Percentiles rank a stretch among this genome's conserved stretches.
phyloP scores from a whole-genome alignment of 1,140 invertebrate genomes.

The Dinothrombium tinctorium region DNA sequence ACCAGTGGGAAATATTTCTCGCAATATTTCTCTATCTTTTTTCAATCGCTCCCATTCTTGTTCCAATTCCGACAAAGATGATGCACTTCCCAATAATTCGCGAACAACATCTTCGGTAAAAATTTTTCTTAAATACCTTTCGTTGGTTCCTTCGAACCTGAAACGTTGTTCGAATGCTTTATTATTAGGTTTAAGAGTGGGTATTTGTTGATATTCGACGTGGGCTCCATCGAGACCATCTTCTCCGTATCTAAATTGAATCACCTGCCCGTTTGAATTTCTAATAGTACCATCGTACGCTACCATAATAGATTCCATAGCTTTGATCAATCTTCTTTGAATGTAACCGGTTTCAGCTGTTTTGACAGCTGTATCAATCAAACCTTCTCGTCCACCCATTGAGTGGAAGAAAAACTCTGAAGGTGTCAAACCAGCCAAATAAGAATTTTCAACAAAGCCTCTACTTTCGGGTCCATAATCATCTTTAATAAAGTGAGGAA shows the following conservation, averaged over 20 bases:
- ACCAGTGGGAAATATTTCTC: slow-evolving; percentile 40
- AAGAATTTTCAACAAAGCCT: slow-evolving; percentile 99
- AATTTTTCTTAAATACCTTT: slow-evolving; percentile 50
- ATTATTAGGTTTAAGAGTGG: slow-evolving; percentile 85
- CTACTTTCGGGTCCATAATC: slow-evolving; percentile 98
- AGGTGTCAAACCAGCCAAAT: slow-evolving; percentile 90
- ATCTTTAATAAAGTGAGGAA: slow-evolving; percentile 99
- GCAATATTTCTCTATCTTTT: slow-evolving; percentile 56
- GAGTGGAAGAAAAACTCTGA: slow-evolving; percentile 99
- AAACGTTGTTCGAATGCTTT: slow-evolving; percentile 86
- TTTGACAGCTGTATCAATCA: slow-evolving; percentile 97
- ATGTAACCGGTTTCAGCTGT: slow-evolving; percentile 98
- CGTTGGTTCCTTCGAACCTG: slow-evolving; percentile 85
- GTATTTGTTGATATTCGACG: slow-evolving; percentile 85
- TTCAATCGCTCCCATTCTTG: slow-evolving; percentile 82
- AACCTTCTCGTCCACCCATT: slow-evolving; percentile 98
- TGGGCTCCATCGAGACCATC: slow-evolving; percentile 84
- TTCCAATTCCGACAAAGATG: slow-evolving; percentile 72
- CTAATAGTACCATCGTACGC: slow-evolving; percentile 89
- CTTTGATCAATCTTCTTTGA: slow-evolving; percentile 92
- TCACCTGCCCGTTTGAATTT: slow-evolving; percentile 83
- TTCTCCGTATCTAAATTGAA: slow-evolving; percentile 93
- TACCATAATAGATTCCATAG: slow-evolving; percentile 99
- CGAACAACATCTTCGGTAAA: slow-evolving; percentile 72
- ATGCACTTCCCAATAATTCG: slow-evolving; percentile 71